Percentiles rank a stretch among this genome's conserved stretches.
These are phyloP conservation scores for Ephydatia muelleri DNA, from an alignment of 37 sponge, comb jelly and placozoan genomes.

Conservation along the genomic window DNA sequence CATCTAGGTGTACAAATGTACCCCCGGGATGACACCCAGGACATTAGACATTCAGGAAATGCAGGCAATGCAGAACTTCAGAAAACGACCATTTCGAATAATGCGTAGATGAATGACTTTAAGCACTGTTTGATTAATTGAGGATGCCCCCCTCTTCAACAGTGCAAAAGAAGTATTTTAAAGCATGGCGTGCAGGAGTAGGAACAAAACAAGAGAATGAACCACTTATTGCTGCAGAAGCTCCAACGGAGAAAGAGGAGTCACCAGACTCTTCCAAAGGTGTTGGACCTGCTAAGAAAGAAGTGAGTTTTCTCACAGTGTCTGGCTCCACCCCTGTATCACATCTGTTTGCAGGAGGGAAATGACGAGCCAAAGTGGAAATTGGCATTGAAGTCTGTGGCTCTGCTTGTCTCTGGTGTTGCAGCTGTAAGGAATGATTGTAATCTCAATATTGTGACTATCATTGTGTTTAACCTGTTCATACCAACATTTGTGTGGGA, in stretches of 20 bases:
- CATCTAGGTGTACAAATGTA: too few relatives aligned
- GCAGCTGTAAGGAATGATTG: slow-evolving; percentile 55
- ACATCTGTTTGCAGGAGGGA: background rate
- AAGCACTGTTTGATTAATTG: too few relatives aligned
- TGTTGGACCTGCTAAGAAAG: background rate
- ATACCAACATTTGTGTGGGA: too few relatives aligned
- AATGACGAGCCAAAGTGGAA: slow-evolving; percentile 71
- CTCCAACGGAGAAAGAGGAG: slow-evolving; percentile 3
- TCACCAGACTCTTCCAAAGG: too few relatives aligned
- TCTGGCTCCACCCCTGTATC: too few relatives aligned
- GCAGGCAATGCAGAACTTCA: too few relatives aligned
- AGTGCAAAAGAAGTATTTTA: slow-evolving; percentile 78
- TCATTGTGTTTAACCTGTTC: too few relatives aligned
- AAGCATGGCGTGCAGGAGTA: slow-evolving; percentile 56
- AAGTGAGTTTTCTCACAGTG: background rate
- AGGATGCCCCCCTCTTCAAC: background rate
- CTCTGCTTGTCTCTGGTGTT: slow-evolving; percentile 66
- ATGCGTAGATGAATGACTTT: too few relatives aligned
- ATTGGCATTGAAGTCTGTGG: slow-evolving; percentile 63
- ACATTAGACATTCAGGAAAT: too few relatives aligned
- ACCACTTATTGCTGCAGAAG: background rate
- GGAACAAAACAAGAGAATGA: slow-evolving; percentile 13
- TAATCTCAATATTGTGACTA: too few relatives aligned
- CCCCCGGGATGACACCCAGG: too few relatives aligned
- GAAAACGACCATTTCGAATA: too few relatives aligned